Evolutionary conservation across 2,888 invertebrate genomes (phyloP).

Genomic region (Volucella inflata): DNA sequence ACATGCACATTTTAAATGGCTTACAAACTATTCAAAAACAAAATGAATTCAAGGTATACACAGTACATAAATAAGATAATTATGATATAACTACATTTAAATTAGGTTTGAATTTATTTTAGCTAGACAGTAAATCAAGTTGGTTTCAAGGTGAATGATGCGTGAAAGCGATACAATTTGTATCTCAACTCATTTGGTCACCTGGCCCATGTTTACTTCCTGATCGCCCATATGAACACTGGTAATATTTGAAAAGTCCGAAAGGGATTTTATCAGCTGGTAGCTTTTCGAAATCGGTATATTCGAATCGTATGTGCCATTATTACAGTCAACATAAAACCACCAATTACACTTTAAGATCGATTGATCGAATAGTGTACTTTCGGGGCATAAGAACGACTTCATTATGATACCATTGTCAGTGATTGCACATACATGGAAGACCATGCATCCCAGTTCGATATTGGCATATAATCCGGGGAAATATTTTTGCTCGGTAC

Average conservation of each 20-base stretch:
- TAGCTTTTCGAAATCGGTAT: slow-evolving; percentile 96
- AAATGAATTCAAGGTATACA: too few species aligned
- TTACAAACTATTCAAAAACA: too few species aligned
- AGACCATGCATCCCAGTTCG: slow-evolving; percentile 95
- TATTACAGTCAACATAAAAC: slow-evolving; percentile 96
- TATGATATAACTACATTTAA: too few species aligned
- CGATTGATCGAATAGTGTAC: slow-evolving; percentile 95
- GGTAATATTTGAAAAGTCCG: slow-evolving; percentile 90
- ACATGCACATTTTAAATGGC: too few species aligned
- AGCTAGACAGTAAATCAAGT: too few species aligned
- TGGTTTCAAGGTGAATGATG: too few species aligned
- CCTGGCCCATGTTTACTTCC: too few species aligned
- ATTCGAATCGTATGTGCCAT: slow-evolving; percentile 93
- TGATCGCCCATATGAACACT: not conserved
- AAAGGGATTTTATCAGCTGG: slow-evolving; percentile 94
- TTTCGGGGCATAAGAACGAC: slow-evolving; percentile 95
- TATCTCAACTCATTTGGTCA: too few species aligned
- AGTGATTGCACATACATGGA: slow-evolving; percentile 95
- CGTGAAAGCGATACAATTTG: too few species aligned
- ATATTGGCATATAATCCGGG: slow-evolving; percentile 95
- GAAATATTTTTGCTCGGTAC: slow-evolving; percentile 95
- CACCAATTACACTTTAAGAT: slow-evolving; percentile 97
- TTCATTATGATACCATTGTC: slow-evolving; percentile 95
- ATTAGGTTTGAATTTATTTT: too few species aligned
- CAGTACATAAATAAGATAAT: too few species aligned